phyloP scores from a whole-genome alignment of 2,113 vertebrate species.

The Entomyzon cyanotis region DNA sequence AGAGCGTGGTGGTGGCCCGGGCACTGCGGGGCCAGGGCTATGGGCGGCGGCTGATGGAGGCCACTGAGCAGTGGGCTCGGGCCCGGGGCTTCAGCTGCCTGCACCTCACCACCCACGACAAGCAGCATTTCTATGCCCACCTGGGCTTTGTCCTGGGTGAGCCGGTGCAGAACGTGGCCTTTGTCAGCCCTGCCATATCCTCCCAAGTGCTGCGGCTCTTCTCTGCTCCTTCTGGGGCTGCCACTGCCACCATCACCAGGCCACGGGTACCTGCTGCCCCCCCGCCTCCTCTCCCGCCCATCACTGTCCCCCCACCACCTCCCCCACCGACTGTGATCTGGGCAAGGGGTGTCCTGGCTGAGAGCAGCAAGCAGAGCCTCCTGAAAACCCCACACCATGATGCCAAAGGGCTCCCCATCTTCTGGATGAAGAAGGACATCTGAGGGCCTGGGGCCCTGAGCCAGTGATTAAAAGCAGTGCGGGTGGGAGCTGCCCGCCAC shows the following conservation, averaged over 20 bases:
- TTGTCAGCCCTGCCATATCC: constrained; percentile 77
- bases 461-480: not conserved
- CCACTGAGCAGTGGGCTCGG: constrained; percentile 81
- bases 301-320: not conserved
- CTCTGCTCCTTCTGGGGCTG: not conserved
- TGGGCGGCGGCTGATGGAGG: constrained; percentile 88
- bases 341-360: not conserved
- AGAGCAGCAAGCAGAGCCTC: constrained; percentile 57
- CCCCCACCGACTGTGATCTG: not conserved
- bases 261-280: not conserved
- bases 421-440: constrained; percentile 96
- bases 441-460: not conserved
- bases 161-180: constrained; percentile 86
- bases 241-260: not conserved
- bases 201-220: constrained; percentile 78
- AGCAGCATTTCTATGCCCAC: constrained; percentile 90
- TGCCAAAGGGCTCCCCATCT: constrained; percentile 83
- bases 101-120: constrained; percentile 91
- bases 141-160: constrained; percentile 83
- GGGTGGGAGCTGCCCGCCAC: not conserved
- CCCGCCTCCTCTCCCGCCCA: not conserved
- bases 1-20: constrained; percentile 88
- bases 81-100: constrained; percentile 78
- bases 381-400: constrained; percentile 83
- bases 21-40: constrained; percentile 86